phyloP scores from a whole-genome alignment of 2,113 vertebrate species.

The Cyprinodon brontotheroides region DNA sequence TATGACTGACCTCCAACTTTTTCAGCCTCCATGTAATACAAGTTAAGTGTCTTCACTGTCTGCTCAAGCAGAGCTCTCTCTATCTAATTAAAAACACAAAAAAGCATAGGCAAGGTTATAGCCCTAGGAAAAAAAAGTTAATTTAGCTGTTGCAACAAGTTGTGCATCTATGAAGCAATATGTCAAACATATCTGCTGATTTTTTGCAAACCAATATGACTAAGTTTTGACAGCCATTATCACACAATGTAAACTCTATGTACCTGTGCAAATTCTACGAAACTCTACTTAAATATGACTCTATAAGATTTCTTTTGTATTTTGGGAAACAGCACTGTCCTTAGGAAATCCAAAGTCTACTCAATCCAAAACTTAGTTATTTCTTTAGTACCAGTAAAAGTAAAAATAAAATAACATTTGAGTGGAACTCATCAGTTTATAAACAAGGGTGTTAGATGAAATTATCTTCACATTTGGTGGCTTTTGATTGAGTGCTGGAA shows the following conservation, averaged over 20 bases:
- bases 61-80: slow-evolving; percentile 94
- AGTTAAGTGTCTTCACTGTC: slow-evolving; percentile 96
- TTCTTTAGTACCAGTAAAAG: no score
- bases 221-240: slow-evolving; percentile 16
- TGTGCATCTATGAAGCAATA: background rate
- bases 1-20: slow-evolving; percentile 97
- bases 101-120: slow-evolving; percentile 21
- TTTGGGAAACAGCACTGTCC: no score
- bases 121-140: background rate
- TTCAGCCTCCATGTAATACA: slow-evolving; percentile 92
- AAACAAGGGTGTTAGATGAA: no score
- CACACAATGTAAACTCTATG: background rate
- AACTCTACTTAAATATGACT: no score
- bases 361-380: no score
- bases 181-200: slow-evolving; percentile 46
- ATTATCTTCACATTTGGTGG: no score
- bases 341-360: no score
- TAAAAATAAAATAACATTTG: no score
- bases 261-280: no score
- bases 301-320: no score
- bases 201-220: slow-evolving; percentile 28
- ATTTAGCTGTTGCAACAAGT: background rate
- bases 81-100: slow-evolving; percentile 81
- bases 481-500: no score
- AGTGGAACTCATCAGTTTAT: no score